Evolutionary conservation across 2,113 vertebrate species (phyloP), one percentile per base, ranked within the genome.

Genomic region (Opisthocomus hoazin): DNA sequence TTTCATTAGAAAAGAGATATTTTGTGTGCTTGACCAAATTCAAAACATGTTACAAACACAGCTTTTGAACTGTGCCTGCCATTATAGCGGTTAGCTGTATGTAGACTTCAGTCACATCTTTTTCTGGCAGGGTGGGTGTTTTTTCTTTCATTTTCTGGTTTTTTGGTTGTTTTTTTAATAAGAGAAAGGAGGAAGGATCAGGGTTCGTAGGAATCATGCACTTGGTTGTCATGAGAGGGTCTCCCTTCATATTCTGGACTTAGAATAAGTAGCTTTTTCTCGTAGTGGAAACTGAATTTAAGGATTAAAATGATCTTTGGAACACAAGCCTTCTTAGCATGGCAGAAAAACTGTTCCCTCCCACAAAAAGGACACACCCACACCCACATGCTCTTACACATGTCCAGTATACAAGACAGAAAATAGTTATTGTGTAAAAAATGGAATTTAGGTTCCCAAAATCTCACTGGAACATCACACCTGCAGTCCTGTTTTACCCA

Each of bases 141-240:
- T 20, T 65, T 15, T 29, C 4, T 5, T 1, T 51, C 71, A 14
- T 1, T 9, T 51, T 50, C 4, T 7, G 1, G 2, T 11, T 5
- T 27, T 22, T 51, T 30, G 29, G 15, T 53, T 71, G 50, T 8
- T 20, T 30, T 34, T 48, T 9, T 68, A 32, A 5, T 51, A 24
- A 5, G 1, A 85, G 39, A 82, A 48, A 79, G 10, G 2, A 65
- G 5, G 46, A 51, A 78, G 10, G 9, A 37, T 37, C 12, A 46
- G 32, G 6, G 1, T 41, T 37, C 2, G 0, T 17, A 34, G 30
- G 6, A 81, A 30, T 63, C 12, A 54, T 10, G 3, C 1, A 13
- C 5, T 24, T 24, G 11, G 5, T n/a, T 83, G 70, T 74, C 21
- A 14, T 30, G 3, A 50, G 7, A 66, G 15, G 8, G 3, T 60